Evolutionary conservation across 2,888 invertebrate genomes (phyloP).

Genomic region (Zygogramma bicolorata): DNA sequence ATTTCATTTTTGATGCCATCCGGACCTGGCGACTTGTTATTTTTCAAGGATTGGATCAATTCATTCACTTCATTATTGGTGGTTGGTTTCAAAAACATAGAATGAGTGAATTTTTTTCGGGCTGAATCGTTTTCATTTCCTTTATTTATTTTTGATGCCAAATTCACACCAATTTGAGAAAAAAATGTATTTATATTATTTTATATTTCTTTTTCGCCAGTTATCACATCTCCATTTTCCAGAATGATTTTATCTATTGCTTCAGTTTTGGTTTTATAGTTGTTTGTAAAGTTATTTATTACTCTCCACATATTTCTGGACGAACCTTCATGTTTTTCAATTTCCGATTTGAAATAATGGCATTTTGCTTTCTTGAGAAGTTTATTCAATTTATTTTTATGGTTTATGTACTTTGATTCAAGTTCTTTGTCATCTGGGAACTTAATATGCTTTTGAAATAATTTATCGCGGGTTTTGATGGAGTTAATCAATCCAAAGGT

Average conservation of each 20-base stretch:
- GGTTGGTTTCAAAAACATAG: no score
- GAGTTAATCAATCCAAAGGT: neutral
- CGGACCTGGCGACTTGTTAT: no score
- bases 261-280: neutral
- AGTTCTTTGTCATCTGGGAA: neutral
- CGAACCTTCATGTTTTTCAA: neutral
- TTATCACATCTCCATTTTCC: no score
- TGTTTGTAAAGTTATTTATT: neutral
- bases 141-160: no score
- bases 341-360: neutral
- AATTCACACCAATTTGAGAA: neutral
- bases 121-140: no score
- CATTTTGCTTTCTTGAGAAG: neutral
- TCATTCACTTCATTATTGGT: no score
- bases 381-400: neutral
- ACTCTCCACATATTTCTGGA: neutral
- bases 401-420: neutral
- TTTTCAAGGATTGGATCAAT: no score
- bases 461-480: neutral
- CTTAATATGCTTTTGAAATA: neutral
- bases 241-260: neutral
- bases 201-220: neutral
- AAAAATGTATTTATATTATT: neutral
- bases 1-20: no score
- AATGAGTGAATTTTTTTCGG: no score